phyloP scores from a whole-genome alignment of 2,113 vertebrate genomes.

The Trogon surrucura region DNA sequence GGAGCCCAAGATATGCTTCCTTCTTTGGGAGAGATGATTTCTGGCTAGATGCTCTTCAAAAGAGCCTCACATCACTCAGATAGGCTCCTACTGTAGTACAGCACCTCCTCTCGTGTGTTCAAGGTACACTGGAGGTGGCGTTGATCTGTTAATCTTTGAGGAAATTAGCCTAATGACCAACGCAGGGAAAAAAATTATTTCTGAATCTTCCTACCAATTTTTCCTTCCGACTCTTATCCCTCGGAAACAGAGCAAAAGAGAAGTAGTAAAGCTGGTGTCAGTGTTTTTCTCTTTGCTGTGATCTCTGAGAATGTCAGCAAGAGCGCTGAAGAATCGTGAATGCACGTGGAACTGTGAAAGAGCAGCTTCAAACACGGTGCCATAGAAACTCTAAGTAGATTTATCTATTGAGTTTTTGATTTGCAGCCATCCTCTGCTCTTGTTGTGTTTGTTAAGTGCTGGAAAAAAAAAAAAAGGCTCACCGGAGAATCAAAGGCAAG shows the following conservation, averaged over 20 bases:
- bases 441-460: not conserved
- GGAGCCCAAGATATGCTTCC: not conserved
- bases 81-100: not conserved
- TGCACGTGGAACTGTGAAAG: not conserved
- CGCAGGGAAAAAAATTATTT: not conserved
- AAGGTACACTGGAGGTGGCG: fast-evolving
- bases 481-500: conserved; percentile 37
- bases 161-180: not conserved
- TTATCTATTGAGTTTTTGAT: not conserved
- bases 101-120: not conserved
- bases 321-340: not conserved
- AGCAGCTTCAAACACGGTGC: not conserved
- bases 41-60: not conserved
- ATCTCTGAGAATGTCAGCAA: not conserved
- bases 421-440: not conserved
- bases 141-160: not conserved
- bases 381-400: not conserved
- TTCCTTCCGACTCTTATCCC: not conserved
- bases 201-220: not conserved
- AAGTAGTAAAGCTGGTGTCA: not conserved
- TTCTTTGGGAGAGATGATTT: not conserved
- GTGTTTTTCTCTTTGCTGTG: not conserved
- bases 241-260: not conserved
- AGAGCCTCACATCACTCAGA: not conserved
- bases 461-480: not conserved